A percentile compares a stretch with the other conserved stretches of the same genome.
Evolutionary conservation across 2,888 invertebrate species (phyloP).

Genomic region (Cephus pygmeus): DNA sequence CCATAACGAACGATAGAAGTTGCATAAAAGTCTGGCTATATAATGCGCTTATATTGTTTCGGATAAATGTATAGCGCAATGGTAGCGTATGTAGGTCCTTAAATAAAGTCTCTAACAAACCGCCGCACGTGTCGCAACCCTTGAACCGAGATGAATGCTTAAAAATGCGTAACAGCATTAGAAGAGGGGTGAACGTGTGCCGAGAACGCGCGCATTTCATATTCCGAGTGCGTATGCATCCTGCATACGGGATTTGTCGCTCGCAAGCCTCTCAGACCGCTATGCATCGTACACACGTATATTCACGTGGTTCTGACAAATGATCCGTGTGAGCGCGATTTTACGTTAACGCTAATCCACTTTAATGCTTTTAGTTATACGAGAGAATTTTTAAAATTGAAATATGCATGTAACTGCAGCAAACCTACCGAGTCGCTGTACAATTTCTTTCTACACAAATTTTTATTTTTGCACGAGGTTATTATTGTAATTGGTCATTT

Average conservation of each 20-base stretch:
- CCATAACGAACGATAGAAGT: not conserved
- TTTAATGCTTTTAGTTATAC: not conserved
- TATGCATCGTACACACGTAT: constrained; percentile 13
- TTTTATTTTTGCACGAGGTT: not conserved
- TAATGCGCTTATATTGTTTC: not conserved
- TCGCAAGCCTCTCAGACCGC: constrained; percentile 16
- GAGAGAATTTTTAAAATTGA: not conserved
- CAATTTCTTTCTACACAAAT: not conserved
- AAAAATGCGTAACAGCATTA: constrained; percentile 26
- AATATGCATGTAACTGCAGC: not conserved
- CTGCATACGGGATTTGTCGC: constrained; percentile 17
- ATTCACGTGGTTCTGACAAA: not conserved
- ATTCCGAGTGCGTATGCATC: constrained; percentile 16
- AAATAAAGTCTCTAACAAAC: constrained; percentile 24
- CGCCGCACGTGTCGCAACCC: constrained; percentile 19
- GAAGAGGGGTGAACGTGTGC: constrained; percentile 19
- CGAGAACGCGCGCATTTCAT: constrained; percentile 16
- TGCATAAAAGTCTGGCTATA: not conserved
- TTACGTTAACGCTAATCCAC: not conserved
- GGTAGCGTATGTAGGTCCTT: not conserved
- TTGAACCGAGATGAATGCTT: constrained; percentile 22
- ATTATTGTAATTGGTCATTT: not conserved
- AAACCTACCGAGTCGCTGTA: not conserved
- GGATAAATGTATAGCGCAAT: not conserved
- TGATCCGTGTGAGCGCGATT: not conserved